Evolutionary conservation across 2,797 vertebrate species (phyloP), one percentile per base, ranked within the genome.

Genomic region (Spondyliosoma cantharus): DNA sequence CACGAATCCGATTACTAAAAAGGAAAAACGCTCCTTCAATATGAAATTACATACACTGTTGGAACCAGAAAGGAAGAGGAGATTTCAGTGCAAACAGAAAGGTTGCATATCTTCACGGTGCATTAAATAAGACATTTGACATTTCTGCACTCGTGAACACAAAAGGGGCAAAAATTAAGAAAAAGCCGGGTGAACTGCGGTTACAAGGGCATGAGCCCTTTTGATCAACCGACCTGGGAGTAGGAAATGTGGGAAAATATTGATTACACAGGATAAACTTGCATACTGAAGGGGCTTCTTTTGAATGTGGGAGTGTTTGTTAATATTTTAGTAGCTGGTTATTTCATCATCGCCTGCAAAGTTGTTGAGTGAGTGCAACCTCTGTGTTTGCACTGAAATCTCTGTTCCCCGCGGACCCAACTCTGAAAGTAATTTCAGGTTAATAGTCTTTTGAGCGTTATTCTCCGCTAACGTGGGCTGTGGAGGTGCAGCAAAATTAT

Each of bases 261-360:
- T 93, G 92, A 93, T 93, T 86, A 91, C 86, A 69, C 75, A 20
- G 84, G 83, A 88, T 91, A 84, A 89, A 84, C 85, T 86, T 88
- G 85, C 87, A 86, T 89, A 89, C 81, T 84, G 71, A 85, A 60
- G 84, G 74, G 71, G 68, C 27, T 83, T 89, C 89, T 81, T 85
- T 86, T 90, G 76, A 90, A 89, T 89, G 86, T 88, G 71, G 78
- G 82, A 90, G 85, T 86, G 82, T 89, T 89, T 86, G 86, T 93
- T 87, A 93, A 92, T 92, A 91, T 91, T 94, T 92, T 86, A 92
- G 87, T 81, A 90, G 85, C 88, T 84, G 75, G 88, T 89, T 90
- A 92, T 90, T 91, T 92, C 90, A 93, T 91, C 90, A 93, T 87
- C 13, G 83, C 81, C 84, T 69, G 82, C 68, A 71, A 91, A 90